phyloP scores from a whole-genome alignment of 2,113 vertebrate species.

The Crotalus viridis region DNA sequence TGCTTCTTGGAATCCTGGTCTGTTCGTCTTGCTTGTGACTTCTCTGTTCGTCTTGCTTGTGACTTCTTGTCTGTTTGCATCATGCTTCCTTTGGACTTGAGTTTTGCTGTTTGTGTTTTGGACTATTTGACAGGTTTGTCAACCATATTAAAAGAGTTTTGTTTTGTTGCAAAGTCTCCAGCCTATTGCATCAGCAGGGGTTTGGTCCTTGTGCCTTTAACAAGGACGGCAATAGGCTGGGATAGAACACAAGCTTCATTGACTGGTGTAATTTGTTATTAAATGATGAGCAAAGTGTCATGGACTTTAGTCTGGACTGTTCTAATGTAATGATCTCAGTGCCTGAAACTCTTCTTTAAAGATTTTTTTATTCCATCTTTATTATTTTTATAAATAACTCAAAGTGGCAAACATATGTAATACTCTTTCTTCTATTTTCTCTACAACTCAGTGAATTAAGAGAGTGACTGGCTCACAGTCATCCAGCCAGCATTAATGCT shows the following conservation, averaged over 20 bases:
- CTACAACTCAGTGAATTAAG: background rate
- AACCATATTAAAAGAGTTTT: too few relatives aligned
- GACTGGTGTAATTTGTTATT: background rate
- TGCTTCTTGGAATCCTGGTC: too few relatives aligned
- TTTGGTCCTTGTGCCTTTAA: too few relatives aligned
- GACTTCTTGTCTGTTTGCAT: too few relatives aligned
- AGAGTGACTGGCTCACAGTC: background rate
- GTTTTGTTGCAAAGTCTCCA: too few relatives aligned
- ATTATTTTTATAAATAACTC: background rate
- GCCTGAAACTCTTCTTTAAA: background rate
- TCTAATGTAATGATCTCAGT: background rate
- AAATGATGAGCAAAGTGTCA: background rate
- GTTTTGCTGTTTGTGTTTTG: too few relatives aligned
- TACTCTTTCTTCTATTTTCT: background rate
- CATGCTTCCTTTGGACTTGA: too few relatives aligned
- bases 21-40: too few relatives aligned
- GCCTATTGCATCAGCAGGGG: too few relatives aligned
- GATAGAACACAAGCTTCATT: background rate
- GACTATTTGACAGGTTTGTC: too few relatives aligned
- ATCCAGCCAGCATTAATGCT: background rate
- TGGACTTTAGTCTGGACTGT: conserved; percentile 8
- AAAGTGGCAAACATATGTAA: background rate
- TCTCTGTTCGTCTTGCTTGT: too few relatives aligned
- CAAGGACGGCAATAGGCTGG: too few relatives aligned
- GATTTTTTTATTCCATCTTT: background rate